Evolutionary conservation across 1,140 invertebrate genomes (phyloP).

Genomic region (Euschistus heros): DNA sequence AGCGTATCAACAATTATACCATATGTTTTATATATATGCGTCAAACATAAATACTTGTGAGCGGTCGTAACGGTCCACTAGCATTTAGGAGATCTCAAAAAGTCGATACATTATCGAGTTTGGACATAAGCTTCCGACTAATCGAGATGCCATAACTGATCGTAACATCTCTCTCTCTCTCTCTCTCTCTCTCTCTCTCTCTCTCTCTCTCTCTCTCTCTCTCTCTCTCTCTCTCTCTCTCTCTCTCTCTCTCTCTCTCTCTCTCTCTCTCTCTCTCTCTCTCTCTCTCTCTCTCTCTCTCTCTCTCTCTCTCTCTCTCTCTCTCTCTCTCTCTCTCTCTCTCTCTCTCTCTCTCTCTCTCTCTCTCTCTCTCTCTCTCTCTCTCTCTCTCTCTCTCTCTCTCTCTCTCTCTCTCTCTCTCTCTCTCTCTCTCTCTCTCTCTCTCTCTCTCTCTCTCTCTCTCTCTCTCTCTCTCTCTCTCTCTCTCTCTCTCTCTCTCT

Average conservation of each 20-base stretch:
- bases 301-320: slow-evolving; percentile 18
- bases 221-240: slow-evolving; percentile 20
- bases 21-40: too few species aligned
- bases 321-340: slow-evolving; percentile 11
- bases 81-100: too few species aligned
- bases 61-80: too few species aligned
- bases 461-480: slow-evolving; percentile 23
- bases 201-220: slow-evolving; percentile 18
- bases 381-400: slow-evolving; percentile 6
- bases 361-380: slow-evolving; percentile 26
- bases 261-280: slow-evolving; percentile 25
- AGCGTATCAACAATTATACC: too few species aligned
- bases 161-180: slow-evolving; percentile 25
- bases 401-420: slow-evolving; percentile 17
- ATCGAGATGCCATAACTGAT: too few species aligned
- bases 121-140: too few species aligned
- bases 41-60: too few species aligned
- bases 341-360: neutral
- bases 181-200: slow-evolving; percentile 4
- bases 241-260: slow-evolving; percentile 9
- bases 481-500: slow-evolving; percentile 28
- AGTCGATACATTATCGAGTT: too few species aligned
- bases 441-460: slow-evolving; percentile 12
- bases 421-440: slow-evolving; percentile 19
- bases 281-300: slow-evolving; percentile 28